phyloP scores from a whole-genome alignment of 2,113 vertebrate species.

The Leucosticte australis region DNA sequence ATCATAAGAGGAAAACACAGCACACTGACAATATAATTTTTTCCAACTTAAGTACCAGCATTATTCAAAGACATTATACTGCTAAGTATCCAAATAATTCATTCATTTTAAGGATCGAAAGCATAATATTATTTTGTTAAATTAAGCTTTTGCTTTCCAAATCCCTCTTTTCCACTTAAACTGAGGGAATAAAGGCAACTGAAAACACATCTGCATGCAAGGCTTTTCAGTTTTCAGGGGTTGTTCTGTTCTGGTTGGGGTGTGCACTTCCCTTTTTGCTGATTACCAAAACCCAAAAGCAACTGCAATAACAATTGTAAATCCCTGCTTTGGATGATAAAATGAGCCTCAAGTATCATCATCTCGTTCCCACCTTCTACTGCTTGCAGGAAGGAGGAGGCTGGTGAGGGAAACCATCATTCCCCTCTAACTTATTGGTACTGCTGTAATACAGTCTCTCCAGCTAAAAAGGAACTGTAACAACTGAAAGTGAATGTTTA shows the following conservation, averaged over 20 bases:
- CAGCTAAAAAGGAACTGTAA: neutral
- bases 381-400: neutral
- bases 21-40: slow-evolving; percentile 26
- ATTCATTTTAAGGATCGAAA: slow-evolving; percentile 35
- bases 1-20: slow-evolving; percentile 38
- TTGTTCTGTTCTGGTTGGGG: neutral
- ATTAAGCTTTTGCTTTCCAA: slow-evolving; percentile 12
- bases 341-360: neutral
- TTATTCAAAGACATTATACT: slow-evolving; percentile 68
- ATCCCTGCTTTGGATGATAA: neutral
- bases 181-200: neutral
- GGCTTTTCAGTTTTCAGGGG: neutral
- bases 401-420: neutral
- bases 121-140: slow-evolving; percentile 41
- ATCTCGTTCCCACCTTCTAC: neutral
- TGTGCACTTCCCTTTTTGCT: neutral
- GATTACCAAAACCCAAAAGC: neutral
- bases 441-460: neutral
- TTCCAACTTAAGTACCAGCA: slow-evolving; percentile 42
- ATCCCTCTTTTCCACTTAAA: slow-evolving; percentile 26
- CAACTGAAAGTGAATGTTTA: neutral
- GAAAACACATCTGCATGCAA: neutral
- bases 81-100: slow-evolving; percentile 56
- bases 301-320: neutral
- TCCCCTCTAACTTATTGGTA: neutral